Conservation (phyloP, 2,797 vertebrate species). For the Muscicapa striata region DNA sequence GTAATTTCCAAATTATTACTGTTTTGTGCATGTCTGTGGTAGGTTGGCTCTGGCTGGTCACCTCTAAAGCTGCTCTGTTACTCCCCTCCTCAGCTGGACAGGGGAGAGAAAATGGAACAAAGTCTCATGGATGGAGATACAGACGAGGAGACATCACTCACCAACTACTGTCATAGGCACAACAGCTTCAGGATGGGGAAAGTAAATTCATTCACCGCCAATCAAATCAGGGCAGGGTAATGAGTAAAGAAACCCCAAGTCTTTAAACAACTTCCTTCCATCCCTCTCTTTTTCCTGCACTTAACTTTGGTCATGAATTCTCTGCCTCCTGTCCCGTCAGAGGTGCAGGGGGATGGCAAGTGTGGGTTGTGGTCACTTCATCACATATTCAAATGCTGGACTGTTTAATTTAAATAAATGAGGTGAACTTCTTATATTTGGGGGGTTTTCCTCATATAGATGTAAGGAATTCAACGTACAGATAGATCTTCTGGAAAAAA, state of each 20-base stretch:
- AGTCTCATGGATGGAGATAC: fast-evolving
- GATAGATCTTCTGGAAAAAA: not conserved
- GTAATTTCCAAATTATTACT: not conserved
- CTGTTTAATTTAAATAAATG: not conserved
- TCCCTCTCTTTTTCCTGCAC: not conserved
- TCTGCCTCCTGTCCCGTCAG: not conserved
- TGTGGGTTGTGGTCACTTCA: not conserved
- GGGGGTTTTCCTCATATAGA: not conserved
- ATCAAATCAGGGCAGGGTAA: not conserved
- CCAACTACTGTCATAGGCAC: not conserved
- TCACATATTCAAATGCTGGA: not conserved
- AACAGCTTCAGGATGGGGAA: not conserved
- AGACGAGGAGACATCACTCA: not conserved
- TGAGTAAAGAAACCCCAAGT: not conserved
- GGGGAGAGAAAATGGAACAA: not conserved
- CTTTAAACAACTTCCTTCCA: not conserved
- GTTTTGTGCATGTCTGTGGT: not conserved
- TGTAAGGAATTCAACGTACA: not conserved
- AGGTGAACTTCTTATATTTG: not conserved
- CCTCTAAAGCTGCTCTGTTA: not conserved
- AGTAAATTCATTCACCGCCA: not conserved
- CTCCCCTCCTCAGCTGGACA: not conserved
- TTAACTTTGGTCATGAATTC: not conserved
- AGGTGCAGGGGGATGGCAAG: no score
- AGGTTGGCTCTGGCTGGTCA: not conserved